A percentile compares a stretch with the other conserved stretches of the same genome.
Evolutionary conservation across 2,113 vertebrate species (phyloP).

Genomic region (Carassius carassius): DNA sequence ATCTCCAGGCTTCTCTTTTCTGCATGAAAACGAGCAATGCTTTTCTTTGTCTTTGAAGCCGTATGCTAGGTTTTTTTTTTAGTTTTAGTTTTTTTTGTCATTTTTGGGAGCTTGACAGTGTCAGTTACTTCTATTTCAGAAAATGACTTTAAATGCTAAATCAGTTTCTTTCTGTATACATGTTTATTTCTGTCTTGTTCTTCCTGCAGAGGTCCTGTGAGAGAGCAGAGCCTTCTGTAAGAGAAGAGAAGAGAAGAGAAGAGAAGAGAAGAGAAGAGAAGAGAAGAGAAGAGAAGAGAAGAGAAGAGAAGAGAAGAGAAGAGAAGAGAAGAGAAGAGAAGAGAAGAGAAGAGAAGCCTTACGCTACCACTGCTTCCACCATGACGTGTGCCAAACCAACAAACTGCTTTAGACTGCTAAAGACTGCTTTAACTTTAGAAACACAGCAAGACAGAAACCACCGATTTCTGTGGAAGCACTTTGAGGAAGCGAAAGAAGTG

Average conservation of each 20-base stretch:
- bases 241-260: slow-evolving; percentile 41
- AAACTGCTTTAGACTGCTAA: neutral
- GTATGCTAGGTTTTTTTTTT: too few relatives aligned
- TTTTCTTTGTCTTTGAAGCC: neutral
- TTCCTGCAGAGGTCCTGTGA: slow-evolving; percentile 76
- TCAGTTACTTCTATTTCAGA: too few relatives aligned
- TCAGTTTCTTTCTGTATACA: neutral
- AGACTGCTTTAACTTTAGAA: slow-evolving; percentile 54
- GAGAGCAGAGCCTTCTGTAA: slow-evolving; percentile 35
- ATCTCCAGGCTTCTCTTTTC: neutral
- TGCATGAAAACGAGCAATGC: neutral
- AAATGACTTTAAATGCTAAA: too few relatives aligned
- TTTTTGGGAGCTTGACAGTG: neutral
- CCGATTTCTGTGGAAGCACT: slow-evolving; percentile 32
- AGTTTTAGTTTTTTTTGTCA: too few relatives aligned
- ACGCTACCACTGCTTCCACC: slow-evolving; percentile 59
- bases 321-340: too few relatives aligned
- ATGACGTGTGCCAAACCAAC: slow-evolving; percentile 68
- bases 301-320: too few relatives aligned
- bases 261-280: too few relatives aligned
- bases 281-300: too few relatives aligned
- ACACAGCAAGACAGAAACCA: slow-evolving; percentile 37
- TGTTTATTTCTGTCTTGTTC: neutral
- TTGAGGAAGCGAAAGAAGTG: slow-evolving; percentile 45
- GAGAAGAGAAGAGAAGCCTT: slow-evolving; percentile 54